Conservation (phyloP, 1,140 invertebrate species). For the Lepidurus apus region DNA sequence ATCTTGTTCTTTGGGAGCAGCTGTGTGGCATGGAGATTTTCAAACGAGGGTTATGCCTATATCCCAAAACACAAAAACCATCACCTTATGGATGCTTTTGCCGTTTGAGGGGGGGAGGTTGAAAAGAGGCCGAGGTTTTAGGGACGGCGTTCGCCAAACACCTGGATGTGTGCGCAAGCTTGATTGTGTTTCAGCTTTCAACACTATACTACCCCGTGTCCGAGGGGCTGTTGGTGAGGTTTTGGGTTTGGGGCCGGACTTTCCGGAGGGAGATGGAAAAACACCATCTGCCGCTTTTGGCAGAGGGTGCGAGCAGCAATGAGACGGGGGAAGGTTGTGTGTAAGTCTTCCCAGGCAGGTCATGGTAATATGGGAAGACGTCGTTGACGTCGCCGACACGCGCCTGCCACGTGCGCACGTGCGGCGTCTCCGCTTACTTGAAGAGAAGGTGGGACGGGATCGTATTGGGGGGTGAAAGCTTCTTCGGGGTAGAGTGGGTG, state of each 20-base stretch:
- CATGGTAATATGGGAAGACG: constrained; percentile 18
- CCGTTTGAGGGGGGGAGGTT: neutral
- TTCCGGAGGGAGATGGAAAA: neutral
- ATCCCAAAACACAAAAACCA: neutral
- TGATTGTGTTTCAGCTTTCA: neutral
- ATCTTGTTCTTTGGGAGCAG: neutral
- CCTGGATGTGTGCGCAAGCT: neutral
- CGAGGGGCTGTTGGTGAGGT: neutral
- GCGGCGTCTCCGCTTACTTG: neutral
- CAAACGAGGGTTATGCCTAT: neutral
- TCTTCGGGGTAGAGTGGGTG: neutral
- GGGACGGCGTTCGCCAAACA: neutral
- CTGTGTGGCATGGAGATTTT: neutral
- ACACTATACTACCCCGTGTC: neutral
- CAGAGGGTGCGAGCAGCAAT: neutral
- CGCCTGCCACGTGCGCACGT: constrained; percentile 6
- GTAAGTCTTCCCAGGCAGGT: neutral
- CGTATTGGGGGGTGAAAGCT: neutral
- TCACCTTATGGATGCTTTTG: neutral
- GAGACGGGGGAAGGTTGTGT: too few relatives aligned
- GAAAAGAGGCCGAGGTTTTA: neutral
- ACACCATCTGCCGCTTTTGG: constrained; percentile 6
- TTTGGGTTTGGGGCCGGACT: neutral
- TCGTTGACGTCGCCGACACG: constrained; percentile 4
- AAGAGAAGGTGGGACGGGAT: neutral